Base-by-base conservation (phyloP, 2,113 vertebrate species). In the Cyanoderma ruficeps region DNA sequence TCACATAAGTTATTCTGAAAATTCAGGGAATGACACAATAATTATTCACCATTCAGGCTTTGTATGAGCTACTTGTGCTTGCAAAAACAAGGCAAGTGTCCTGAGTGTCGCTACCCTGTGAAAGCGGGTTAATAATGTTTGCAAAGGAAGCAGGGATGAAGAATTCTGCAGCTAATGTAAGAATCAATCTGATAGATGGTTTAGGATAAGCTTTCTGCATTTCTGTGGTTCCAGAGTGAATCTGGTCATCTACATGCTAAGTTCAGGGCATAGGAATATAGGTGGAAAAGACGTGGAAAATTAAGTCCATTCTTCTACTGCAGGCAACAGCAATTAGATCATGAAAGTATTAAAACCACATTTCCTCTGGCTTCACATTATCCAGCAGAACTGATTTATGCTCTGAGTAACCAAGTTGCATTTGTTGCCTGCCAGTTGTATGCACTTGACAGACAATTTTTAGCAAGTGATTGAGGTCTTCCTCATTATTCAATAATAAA, bases 301-400 rank as follows among this genome's bases (percentile, higher is more conserved):
- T 90, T 77, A 92, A 81, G 60, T 81, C 56, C 35, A 52, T 86
- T 93, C 41, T 94, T 93, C 89, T 92, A 25, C 60, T 94, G 42
- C 23, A 90, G 47, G n/a, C 39, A 89, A 67, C n/a, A 81, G 39
- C 64, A 95, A 87, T 92, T 64, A 64, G 60, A 61, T 82, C 25
- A 72, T 55, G 85, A 82, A 78, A 68, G 22, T 70, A 86, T 90
- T 77, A 93, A 89, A 90, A 15, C 27, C 47, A 74, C 39, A 35
- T 78, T 94, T 95, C 52, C 76, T 84, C 64, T 83, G 89, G 41
- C 83, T 91, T 90, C 52, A 68, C 3, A 2, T 68, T 81, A 49
- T 52, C 68, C 22, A 71, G 35, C 33, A 90, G 90, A 92, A 70
- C 80, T 78, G 60, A 90, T 92, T 95, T 87, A 84, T 75, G 22